These are phyloP conservation scores for Nilaparvata lugens DNA, from an alignment of 1,140 invertebrate genomes.

Conservation along the genomic window DNA sequence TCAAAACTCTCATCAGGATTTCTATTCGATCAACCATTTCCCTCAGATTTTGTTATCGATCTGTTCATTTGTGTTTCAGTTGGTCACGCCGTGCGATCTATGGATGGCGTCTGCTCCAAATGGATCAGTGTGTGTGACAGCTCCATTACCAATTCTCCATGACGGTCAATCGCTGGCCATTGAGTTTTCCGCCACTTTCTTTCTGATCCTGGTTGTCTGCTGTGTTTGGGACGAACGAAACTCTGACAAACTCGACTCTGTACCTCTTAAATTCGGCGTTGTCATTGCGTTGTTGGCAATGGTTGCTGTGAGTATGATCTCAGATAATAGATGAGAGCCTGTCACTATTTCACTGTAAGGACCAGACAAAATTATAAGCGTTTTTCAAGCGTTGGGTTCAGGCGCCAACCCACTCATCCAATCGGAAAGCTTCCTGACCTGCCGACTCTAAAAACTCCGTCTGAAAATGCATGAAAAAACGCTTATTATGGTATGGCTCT, in stretches of 20 bases:
- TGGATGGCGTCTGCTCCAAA: background rate
- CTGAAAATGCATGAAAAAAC: no score
- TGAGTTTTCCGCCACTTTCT: conserved; percentile 47
- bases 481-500: no score
- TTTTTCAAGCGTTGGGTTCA: no score
- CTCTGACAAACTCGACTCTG: conserved; percentile 41
- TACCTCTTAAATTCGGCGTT: conserved; percentile 50
- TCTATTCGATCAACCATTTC: no score
- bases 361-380: no score
- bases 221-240: conserved; percentile 54
- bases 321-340: background rate
- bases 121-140: conserved; percentile 46
- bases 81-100: conserved; percentile 11
- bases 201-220: conserved; percentile 52
- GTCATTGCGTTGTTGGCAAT: conserved; percentile 49
- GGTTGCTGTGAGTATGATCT: conserved; percentile 34
- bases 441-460: no score
- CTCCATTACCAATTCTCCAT: conserved; percentile 37
- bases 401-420: no score
- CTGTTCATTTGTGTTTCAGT: conserved; percentile 4
- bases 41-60: no score
- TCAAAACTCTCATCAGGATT: no score
- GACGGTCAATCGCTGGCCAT: conserved; percentile 40
- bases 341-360: background rate
- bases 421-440: no score